Base-by-base conservation (phyloP, 2,113 vertebrate species). In the Leptocoma aspasia region DNA sequence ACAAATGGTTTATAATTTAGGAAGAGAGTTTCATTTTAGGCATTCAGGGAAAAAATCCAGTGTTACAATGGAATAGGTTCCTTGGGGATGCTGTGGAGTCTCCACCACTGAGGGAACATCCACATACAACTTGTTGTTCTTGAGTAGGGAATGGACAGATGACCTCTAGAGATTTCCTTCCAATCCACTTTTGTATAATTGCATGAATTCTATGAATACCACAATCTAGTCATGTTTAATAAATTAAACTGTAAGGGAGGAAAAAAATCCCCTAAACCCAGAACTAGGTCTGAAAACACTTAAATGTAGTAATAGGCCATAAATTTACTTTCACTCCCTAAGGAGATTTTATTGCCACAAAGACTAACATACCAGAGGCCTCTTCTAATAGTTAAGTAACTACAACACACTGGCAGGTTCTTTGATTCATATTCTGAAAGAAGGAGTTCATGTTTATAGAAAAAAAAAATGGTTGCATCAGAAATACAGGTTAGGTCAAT, bases 311-410 rank as follows among this genome's bases (percentile, higher is more conserved):
- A 91, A 92, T 33, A 77, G 45, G 39, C 15, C 39, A 80, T 95
- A 96, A 95, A 96, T 96, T 91, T 82, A 26, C 59, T 92, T 94
- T 77, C 39, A 54, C 65, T 82, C 77, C 50, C 57, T 76, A 89
- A 80, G 30, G 70, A 94, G 50, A 66, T 92, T 91, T 89, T 89
- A 91, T 94, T 92, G 57, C 73, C 69, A 89, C 53, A 70, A 94
- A 83, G 66, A 52, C 57, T 76, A 94, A 86, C 45, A 77, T 44
- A 76, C 27, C 77, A 92, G 72, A 79, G 91, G 61, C 22, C 33
- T 94, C 59, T 41, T 79, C 70, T 91, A 82, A 63, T 47, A 84
- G 30, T 89, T 89, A 61, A 93, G 26, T 82, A 91, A 69, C 69
- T 94, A 69, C 49, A 92, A 33, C 33, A 81, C 41, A 23, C 26